Conservation (phyloP, 1,140 invertebrate genomes). For the Musca domestica region DNA sequence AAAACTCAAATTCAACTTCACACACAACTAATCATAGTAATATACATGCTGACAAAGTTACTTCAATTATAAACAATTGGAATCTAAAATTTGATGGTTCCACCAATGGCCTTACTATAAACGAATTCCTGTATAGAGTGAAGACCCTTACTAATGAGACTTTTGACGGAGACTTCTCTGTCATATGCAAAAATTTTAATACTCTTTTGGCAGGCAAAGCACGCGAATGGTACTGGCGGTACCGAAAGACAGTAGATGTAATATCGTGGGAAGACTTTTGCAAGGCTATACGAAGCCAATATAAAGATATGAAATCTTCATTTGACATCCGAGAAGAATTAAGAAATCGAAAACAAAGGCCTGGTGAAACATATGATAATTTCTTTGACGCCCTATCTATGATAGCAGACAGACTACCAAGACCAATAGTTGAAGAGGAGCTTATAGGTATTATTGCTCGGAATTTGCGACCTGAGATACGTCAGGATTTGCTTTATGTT, state of each 20-base stretch:
- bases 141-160: neutral
- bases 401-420: neutral
- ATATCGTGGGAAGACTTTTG: neutral
- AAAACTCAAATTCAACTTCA: neutral
- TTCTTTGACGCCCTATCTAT: neutral
- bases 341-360: neutral
- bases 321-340: neutral
- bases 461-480: conserved; percentile 9
- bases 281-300: no score
- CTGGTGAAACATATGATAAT: neutral
- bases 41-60: no score
- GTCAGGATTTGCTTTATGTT: conserved; percentile 1
- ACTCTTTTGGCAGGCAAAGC: neutral
- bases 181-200: conserved; percentile 17
- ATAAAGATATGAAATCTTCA: neutral
- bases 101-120: neutral
- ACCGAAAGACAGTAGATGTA: neutral
- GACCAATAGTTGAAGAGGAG: neutral
- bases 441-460: neutral
- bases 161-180: neutral
- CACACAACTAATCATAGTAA: neutral
- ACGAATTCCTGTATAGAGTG: no score
- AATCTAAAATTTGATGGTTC: neutral
- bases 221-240: conserved; percentile 9
- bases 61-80: neutral